A percentile compares a stretch with the other conserved stretches of the same genome.
These are phyloP conservation scores for Argyresthia albistria DNA, from an alignment of 2,888 invertebrate species.

Conservation along the genomic window DNA sequence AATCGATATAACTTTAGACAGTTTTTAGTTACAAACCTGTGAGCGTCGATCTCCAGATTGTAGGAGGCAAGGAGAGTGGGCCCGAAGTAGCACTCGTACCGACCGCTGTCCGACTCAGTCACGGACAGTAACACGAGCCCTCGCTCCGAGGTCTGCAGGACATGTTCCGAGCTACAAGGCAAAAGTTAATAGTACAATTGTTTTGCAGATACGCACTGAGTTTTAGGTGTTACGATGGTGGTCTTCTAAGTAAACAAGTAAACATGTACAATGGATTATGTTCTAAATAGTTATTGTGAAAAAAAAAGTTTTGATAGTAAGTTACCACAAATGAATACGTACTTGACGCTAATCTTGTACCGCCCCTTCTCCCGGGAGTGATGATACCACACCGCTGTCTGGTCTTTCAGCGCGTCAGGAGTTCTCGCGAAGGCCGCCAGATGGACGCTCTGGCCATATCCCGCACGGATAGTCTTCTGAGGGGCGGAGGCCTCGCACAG, in stretches of 20 bases:
- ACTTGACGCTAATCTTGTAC: constrained; percentile 71
- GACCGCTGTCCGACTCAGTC: constrained; percentile 71
- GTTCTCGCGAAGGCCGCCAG: constrained; percentile 68
- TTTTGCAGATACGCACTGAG: too few relatives aligned
- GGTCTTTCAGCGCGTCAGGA: constrained; percentile 59
- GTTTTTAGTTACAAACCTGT: constrained; percentile 36
- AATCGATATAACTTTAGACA: not conserved
- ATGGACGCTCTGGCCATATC: constrained; percentile 75
- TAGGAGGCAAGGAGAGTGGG: constrained; percentile 70
- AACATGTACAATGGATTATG: too few relatives aligned
- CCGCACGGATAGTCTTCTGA: constrained; percentile 69
- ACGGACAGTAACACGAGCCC: constrained; percentile 74
- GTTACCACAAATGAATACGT: constrained; percentile 21
- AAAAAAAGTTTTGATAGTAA: not conserved
- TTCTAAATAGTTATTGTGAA: too few relatives aligned
- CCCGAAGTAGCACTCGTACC: constrained; percentile 73
- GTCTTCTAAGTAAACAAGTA: too few relatives aligned
- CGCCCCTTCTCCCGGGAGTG: constrained; percentile 68
- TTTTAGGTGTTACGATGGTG: too few relatives aligned
- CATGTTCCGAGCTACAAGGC: constrained; percentile 63
- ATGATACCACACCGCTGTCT: constrained; percentile 64
- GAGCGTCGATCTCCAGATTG: constrained; percentile 73
- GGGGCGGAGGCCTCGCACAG: constrained; percentile 72
- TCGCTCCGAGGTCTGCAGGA: constrained; percentile 72
- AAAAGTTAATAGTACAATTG: too few relatives aligned